Percentiles rank a stretch among this genome's conserved stretches.
Evolutionary conservation across 1,140 invertebrate species (phyloP).

Genomic region (Drosophila ironensis): DNA sequence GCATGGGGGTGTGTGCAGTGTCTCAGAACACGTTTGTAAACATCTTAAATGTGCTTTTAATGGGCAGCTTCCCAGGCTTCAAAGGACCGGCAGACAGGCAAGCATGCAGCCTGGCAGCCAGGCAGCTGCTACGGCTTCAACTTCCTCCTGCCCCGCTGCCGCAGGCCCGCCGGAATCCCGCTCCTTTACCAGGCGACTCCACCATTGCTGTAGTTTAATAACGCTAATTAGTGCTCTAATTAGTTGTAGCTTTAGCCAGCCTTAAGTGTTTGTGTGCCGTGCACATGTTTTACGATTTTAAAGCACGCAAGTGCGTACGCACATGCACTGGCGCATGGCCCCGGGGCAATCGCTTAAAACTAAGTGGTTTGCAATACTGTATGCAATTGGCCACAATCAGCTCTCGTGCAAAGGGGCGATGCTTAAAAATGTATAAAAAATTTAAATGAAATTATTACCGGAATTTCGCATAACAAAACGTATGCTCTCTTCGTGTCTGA

Average conservation of each 20-base stretch:
- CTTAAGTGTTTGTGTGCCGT: conserved; percentile 17
- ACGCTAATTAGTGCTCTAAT: conserved; percentile 77
- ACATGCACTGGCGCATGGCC: background rate
- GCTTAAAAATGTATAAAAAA: conserved; percentile 67
- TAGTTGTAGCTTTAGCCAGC: conserved; percentile 67
- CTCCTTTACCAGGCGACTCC: conserved; percentile 16
- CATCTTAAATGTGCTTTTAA: conserved; percentile 80
- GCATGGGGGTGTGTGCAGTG: conserved; percentile 35
- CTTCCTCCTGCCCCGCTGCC: background rate
- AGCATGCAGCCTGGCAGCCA: too few species aligned
- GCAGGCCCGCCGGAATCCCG: background rate
- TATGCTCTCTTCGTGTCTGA: conserved; percentile 14
- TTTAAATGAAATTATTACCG: conserved; percentile 63
- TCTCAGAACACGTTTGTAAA: conserved; percentile 77
- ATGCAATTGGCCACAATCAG: conserved; percentile 18
- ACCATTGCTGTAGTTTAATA: conserved; percentile 69
- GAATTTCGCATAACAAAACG: conserved; percentile 70
- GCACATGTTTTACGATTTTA: conserved; percentile 54
- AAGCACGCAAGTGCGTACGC: conserved; percentile 38
- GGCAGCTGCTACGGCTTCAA: conserved; percentile 35
- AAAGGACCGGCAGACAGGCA: conserved; percentile 24
- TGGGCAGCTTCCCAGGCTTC: conserved; percentile 58
- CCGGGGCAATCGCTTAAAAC: conserved; percentile 42
- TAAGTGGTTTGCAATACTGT: conserved; percentile 48
- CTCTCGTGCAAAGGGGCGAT: conserved; percentile 34